A percentile compares a stretch with the other conserved stretches of the same genome.
Evolutionary conservation across 92 coral and sea anemone genomes (phyloP).

Genomic region (Isaurus tuberculatus): DNA sequence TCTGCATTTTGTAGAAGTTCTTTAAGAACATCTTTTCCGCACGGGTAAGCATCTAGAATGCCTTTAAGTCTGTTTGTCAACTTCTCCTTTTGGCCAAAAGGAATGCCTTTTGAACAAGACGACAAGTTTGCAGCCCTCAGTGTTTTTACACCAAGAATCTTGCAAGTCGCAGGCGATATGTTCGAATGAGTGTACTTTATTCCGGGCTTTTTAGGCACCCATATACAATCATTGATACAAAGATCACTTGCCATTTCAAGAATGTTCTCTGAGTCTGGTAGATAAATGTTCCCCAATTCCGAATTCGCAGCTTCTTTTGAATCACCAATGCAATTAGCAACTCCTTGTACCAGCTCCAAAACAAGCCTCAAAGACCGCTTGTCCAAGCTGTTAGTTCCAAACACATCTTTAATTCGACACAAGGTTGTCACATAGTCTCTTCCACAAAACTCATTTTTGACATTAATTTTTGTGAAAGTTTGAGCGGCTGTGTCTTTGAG

Average conservation of each 20-base stretch:
- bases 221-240: conserved; percentile 70
- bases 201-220: conserved; percentile 68
- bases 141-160: conserved; percentile 66
- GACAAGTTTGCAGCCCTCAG: conserved; percentile 54
- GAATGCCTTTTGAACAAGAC: conserved; percentile 28
- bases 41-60: conserved; percentile 75
- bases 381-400: conserved; percentile 36
- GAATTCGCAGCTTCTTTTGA: neutral
- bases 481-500: conserved; percentile 39
- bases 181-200: conserved; percentile 39
- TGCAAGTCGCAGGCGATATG: conserved; percentile 52
- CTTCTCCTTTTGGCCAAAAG: conserved; percentile 69
- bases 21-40: conserved; percentile 73
- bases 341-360: conserved; percentile 17
- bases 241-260: conserved; percentile 50
- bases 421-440: conserved; percentile 57
- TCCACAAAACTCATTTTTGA: conserved; percentile 49
- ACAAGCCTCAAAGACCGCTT: neutral
- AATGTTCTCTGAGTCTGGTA: conserved; percentile 66
- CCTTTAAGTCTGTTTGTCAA: conserved; percentile 71
- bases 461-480: conserved; percentile 51
- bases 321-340: neutral
- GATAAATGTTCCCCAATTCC: conserved; percentile 39
- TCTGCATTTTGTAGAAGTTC: conserved; percentile 94
- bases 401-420: conserved; percentile 17